Base-by-base conservation (phyloP, 2,113 vertebrate species). In the Gallinago jamesoni region DNA sequence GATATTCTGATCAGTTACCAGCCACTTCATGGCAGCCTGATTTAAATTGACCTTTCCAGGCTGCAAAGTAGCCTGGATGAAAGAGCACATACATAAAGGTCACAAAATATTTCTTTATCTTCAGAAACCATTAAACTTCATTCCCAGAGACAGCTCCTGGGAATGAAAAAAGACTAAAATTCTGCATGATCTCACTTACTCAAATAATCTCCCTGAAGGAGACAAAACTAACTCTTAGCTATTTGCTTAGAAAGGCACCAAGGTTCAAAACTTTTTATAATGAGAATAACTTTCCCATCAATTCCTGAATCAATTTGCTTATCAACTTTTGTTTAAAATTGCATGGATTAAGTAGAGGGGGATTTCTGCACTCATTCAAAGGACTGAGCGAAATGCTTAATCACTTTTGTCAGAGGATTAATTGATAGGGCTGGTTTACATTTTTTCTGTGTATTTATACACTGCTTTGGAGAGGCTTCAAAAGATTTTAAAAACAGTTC, bases 51-150 rank as follows among this genome's bases (percentile, higher is more conserved):
- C 94, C 92, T 96, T 96, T 93, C 60, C 39, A 75, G 69, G 25
- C 86, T 89, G 69, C 76, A 79, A 92, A 94, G 55, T 75, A 95
- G 48, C 73, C 80, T 81, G 48, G 52, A 92, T 78, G 52, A 95
- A 93, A 94, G 23, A 89, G 56, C 79, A 96, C 90, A 84, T 63
- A 62, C 18, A 31, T 81, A 89, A 95, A 94, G 80, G 66, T 92
- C 86, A 91, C 72, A 17, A 94, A 89, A 62, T 79, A 95, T 50
- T 94, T 94, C 94, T 93, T 96, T 76, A 96, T 95, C 81, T 95
- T 89, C 86, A 84, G 33, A 76, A 96, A 28, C 31, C 73, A 87
- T 89, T 94, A 56, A 88, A 88, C 81, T 86, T 41, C 37, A 45
- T 76, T 48, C 53, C 73, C 62, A 84, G 85, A 59, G 50, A 89